Percentiles rank a stretch among this genome's conserved stretches.
These are phyloP conservation scores for Erebia palarica DNA, from an alignment of 2,888 invertebrate species.

Conservation along the genomic window DNA sequence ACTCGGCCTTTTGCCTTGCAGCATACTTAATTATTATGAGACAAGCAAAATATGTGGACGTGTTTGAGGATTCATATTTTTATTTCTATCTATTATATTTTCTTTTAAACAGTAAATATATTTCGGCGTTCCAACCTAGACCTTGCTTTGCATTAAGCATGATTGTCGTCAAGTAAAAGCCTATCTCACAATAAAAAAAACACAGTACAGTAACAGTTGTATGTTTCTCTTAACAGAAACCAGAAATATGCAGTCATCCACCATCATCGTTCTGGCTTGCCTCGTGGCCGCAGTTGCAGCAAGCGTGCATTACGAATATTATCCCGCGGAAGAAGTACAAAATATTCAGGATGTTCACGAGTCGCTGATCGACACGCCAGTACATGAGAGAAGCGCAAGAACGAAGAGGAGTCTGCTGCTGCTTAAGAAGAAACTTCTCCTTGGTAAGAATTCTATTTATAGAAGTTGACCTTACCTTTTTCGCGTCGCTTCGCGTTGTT, in stretches of 20 bases:
- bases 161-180: too few species aligned
- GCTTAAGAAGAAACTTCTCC: constrained; percentile 73
- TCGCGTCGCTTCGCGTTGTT: too few species aligned
- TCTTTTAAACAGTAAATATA: too few species aligned
- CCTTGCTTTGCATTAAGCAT: too few species aligned
- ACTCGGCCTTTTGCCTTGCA: too few species aligned
- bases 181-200: too few species aligned
- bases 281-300: constrained; percentile 64
- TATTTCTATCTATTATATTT: too few species aligned
- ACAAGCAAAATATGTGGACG: too few species aligned
- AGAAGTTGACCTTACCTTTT: too few species aligned
- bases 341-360: constrained; percentile 52
- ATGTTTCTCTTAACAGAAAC: constrained; percentile 31
- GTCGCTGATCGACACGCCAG: constrained; percentile 55
- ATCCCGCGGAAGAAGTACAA: constrained; percentile 50
- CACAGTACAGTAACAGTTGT: not conserved
- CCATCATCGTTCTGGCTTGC: constrained; percentile 67
- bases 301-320: constrained; percentile 51
- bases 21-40: too few species aligned
- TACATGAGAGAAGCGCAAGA: constrained; percentile 64
- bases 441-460: constrained; percentile 54
- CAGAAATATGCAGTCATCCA: constrained; percentile 69
- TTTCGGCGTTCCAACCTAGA: too few species aligned
- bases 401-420: constrained; percentile 70
- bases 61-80: too few species aligned